Conservation (phyloP, 2,888 invertebrate genomes). For the Cephus sareptanus region DNA sequence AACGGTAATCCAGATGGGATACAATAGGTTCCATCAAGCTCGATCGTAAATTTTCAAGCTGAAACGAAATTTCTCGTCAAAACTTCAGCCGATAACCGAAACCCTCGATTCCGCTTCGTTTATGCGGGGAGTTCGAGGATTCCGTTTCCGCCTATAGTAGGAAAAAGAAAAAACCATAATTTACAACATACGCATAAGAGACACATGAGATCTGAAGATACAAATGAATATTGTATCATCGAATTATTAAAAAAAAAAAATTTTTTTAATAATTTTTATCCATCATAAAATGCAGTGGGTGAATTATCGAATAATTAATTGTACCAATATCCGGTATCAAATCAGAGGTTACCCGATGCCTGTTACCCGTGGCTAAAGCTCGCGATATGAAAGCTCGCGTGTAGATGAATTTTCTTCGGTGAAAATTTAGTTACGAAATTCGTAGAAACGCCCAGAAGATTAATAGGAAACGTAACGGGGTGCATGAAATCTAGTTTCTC, state of each 20-base stretch:
- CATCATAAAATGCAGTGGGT: background rate
- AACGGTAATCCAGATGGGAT: background rate
- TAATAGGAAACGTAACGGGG: background rate
- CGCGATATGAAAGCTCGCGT: too few relatives aligned
- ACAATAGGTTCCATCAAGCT: background rate
- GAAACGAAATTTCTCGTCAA: background rate
- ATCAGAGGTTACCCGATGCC: background rate
- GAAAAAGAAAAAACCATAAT: background rate
- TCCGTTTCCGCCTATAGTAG: background rate
- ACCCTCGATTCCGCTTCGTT: background rate
- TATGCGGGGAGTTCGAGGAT: background rate
- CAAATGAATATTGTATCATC: background rate
- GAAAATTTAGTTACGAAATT: background rate
- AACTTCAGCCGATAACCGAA: background rate
- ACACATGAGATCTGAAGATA: background rate
- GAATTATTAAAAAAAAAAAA: background rate
- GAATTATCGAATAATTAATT: background rate
- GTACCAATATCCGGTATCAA: background rate
- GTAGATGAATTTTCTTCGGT: background rate
- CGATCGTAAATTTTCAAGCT: background rate
- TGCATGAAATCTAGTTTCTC: background rate
- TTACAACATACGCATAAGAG: background rate
- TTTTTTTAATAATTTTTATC: background rate
- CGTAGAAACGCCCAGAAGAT: background rate
- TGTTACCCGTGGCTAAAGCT: background rate